phyloP scores from a whole-genome alignment of 2,113 vertebrate genomes.

The Chaenocephalus aceratus region DNA sequence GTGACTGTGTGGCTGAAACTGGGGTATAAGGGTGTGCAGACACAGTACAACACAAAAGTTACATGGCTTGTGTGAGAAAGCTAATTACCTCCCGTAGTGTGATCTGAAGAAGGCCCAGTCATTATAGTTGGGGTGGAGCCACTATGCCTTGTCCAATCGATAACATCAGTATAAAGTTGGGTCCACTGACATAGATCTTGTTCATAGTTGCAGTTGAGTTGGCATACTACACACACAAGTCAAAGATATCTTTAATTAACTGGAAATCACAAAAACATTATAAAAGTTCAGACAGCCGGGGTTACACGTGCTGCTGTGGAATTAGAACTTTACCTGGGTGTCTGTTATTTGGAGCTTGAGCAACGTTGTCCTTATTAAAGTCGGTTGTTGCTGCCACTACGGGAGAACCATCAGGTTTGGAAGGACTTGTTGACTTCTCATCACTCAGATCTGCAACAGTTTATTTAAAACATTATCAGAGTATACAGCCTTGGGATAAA shows the following conservation, averaged over 20 bases:
- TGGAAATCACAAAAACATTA: not conserved
- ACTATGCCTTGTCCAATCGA: constrained; percentile 61
- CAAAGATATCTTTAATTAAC: not conserved
- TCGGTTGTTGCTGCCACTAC: not conserved
- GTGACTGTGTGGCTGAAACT: not conserved
- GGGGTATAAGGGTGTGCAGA: not conserved
- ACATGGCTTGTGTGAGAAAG: not conserved
- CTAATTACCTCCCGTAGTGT: constrained; percentile 68
- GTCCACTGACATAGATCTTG: constrained; percentile 54
- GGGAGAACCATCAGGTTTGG: not conserved
- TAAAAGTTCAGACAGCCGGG: not conserved
- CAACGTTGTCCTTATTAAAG: not conserved
- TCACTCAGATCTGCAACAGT: constrained; percentile 20
- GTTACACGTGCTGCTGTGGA: not conserved
- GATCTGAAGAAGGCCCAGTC: constrained; percentile 63
- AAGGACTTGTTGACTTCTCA: not conserved
- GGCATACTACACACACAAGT: constrained; percentile 35
- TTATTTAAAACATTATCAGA: not conserved
- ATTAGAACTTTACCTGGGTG: constrained; percentile 24
- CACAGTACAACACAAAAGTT: not conserved
- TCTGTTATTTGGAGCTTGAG: not conserved
- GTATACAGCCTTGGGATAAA: not conserved
- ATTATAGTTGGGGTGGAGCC: constrained; percentile 45
- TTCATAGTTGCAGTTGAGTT: constrained; percentile 59
- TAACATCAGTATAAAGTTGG: constrained; percentile 45